These are phyloP conservation scores for Glaucidium brasilianum DNA, from an alignment of 2,113 vertebrate genomes.

Conservation along the genomic window DNA sequence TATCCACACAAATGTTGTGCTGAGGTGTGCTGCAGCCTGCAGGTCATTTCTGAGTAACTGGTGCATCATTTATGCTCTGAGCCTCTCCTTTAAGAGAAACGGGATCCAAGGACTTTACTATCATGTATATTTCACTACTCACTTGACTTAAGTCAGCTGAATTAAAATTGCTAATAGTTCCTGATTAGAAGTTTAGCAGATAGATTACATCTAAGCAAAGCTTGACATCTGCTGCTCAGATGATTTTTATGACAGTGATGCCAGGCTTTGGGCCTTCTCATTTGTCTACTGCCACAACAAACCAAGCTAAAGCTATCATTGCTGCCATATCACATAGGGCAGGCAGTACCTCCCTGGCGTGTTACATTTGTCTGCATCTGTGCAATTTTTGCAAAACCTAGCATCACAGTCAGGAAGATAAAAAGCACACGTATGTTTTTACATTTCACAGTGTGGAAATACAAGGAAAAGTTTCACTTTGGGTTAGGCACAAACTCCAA, in stretches of 20 bases:
- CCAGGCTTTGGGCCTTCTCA: background rate
- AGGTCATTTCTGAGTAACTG: background rate
- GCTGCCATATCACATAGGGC: background rate
- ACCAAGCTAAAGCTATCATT: background rate
- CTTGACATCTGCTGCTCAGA: background rate
- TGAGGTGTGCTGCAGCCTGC: background rate
- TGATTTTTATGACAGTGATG: background rate
- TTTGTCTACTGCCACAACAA: background rate
- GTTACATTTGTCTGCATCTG: rapidly evolving
- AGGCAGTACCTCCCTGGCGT: background rate
- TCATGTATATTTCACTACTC: background rate
- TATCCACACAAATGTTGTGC: background rate
- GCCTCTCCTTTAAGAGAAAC: background rate
- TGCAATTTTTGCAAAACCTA: background rate
- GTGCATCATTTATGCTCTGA: background rate
- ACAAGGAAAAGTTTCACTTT: background rate
- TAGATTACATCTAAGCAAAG: background rate
- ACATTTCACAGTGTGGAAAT: background rate
- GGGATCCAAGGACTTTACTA: background rate
- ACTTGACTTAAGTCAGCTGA: background rate
- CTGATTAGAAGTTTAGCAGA: background rate
- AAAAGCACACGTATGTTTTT: background rate
- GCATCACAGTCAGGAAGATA: background rate
- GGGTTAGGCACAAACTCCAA: background rate
- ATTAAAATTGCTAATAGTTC: background rate